Percentiles rank a stretch among this genome's conserved stretches.
These are phyloP conservation scores for Ophion ellenae DNA, from an alignment of 2,888 invertebrate species.

Conservation along the genomic window DNA sequence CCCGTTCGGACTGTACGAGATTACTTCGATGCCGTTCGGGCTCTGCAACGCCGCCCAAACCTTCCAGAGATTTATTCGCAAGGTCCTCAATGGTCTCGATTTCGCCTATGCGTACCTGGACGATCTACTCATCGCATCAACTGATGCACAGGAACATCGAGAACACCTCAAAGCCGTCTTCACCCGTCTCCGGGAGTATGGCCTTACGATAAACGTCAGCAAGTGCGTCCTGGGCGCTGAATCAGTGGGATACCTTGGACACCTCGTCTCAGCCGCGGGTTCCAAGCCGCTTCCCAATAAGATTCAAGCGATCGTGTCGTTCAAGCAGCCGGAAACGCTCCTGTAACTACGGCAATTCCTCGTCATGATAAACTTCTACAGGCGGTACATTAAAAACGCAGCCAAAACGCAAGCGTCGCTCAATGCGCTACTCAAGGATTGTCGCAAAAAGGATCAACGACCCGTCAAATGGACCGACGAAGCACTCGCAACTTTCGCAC, in stretches of 20 bases:
- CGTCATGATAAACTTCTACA: constrained; percentile 32
- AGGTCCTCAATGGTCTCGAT: not conserved
- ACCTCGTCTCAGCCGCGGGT: too few species aligned
- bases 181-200: too few species aligned
- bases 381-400: too few species aligned
- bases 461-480: not conserved
- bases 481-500: constrained; percentile 11
- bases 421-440: not conserved
- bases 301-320: too few species aligned
- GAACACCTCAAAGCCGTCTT: too few species aligned
- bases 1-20: too few species aligned
- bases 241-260: too few species aligned
- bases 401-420: not conserved
- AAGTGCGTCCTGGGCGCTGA: too few species aligned
- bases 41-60: not conserved
- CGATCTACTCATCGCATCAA: not conserved
- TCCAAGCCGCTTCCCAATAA: too few species aligned
- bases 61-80: not conserved
- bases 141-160: not conserved
- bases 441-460: constrained; percentile 29
- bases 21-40: too few species aligned
- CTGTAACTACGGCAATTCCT: constrained; percentile 29
- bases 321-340: not conserved
- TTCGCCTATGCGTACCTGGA: not conserved
- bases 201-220: too few species aligned